These are phyloP conservation scores for Drosophila dunni DNA, from an alignment of 1,140 invertebrate species.

Conservation along the genomic window DNA sequence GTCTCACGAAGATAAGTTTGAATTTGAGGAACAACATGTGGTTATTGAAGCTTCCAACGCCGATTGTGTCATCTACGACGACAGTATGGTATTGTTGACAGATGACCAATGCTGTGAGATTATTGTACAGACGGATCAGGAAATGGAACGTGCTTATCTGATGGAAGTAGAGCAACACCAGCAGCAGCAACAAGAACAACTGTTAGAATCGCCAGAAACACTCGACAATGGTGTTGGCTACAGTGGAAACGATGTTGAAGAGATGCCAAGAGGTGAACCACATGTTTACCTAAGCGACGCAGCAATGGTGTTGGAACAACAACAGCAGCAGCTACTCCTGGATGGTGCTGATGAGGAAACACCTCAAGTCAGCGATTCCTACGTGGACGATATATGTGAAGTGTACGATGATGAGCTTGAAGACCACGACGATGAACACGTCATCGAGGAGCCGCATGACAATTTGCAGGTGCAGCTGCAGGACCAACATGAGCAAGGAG, in stretches of 20 bases:
- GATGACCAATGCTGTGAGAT: conserved; percentile 71
- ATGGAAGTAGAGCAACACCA: conserved; percentile 30
- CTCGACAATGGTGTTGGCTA: conserved; percentile 41
- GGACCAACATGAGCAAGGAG: not conserved
- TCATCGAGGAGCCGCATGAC: conserved; percentile 5
- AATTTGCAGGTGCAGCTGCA: conserved; percentile 24
- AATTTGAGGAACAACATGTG: conserved; percentile 7
- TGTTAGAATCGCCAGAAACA: not conserved
- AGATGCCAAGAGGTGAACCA: conserved; percentile 10
- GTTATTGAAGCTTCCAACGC: not conserved
- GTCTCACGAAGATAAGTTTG: conserved; percentile 27
- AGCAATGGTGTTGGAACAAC: conserved; percentile 47
- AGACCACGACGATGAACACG: conserved; percentile 61
- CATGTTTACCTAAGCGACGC: conserved; percentile 70
- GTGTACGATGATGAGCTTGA: conserved; percentile 69
- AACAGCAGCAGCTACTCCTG: conserved; percentile 26
- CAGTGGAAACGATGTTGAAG: conserved; percentile 29
- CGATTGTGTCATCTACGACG: conserved; percentile 60
- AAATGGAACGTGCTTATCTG: conserved; percentile 52
- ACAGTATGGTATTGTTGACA: conserved; percentile 57
- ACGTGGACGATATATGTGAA: conserved; percentile 64
- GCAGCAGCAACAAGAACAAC: conserved; percentile 25
- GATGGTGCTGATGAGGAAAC: conserved; percentile 51
- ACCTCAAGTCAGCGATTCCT: conserved; percentile 42
- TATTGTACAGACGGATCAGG: conserved; percentile 58